Percentiles rank a stretch among this genome's conserved stretches.
Evolutionary conservation across 2,113 vertebrate genomes (phyloP).

Genomic region (Ramphastos sulfuratus): DNA sequence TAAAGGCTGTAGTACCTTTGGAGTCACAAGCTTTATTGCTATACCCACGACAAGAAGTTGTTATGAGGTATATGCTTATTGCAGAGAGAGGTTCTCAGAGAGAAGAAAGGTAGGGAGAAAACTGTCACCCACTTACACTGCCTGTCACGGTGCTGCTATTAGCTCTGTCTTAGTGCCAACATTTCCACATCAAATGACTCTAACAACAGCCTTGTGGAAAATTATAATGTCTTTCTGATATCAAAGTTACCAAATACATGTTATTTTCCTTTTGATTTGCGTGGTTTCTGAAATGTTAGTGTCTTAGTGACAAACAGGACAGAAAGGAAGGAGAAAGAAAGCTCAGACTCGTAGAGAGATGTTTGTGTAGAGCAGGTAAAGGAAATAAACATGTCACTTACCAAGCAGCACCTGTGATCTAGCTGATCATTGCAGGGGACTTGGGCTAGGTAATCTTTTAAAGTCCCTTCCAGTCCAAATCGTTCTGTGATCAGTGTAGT

Average conservation of each 20-base stretch:
- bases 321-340: background rate
- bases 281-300: background rate
- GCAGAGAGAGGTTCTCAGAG: background rate
- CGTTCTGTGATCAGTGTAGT: background rate
- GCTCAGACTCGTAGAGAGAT: background rate
- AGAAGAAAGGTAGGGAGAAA: background rate
- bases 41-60: fast-evolving
- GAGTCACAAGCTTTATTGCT: background rate
- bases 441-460: background rate
- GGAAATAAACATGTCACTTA: background rate
- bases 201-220: background rate
- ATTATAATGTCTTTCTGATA: background rate
- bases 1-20: background rate
- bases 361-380: background rate
- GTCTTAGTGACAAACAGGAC: background rate
- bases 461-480: background rate
- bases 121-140: background rate
- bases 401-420: background rate
- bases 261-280: background rate
- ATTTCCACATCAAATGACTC: background rate
- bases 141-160: background rate
- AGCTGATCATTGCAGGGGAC: background rate
- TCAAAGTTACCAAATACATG: background rate
- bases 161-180: background rate
- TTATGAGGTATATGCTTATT: background rate